Evolutionary conservation across 2,113 vertebrate species (phyloP), one percentile per base, ranked within the genome.

Genomic region (Macrotus californicus): DNA sequence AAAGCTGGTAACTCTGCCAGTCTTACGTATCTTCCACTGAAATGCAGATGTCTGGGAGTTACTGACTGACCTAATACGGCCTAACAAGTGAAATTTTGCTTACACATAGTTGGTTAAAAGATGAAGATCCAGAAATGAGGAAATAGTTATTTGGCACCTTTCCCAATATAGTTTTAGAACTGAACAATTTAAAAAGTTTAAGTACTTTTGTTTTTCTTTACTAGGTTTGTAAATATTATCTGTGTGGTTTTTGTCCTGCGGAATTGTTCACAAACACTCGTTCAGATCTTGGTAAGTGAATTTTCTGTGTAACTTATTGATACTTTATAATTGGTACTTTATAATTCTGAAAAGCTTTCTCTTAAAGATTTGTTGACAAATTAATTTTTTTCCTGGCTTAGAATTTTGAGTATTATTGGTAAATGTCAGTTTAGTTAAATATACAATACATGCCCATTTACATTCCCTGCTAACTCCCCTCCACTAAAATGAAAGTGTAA

Each of bases 181-280:
- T 73, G 14, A 95, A 21, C 26, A 56, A n/a, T 91, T 94, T 95
- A 13, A 61, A 41, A 94, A 84, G 56, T 16, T 97, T 91, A 91
- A 96, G 64, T 81, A 43, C 69, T 52, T 97, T 29, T 96, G 64
- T 98, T 67, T 96, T 83, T 81, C 29, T 87, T 43, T 31, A 29
- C 31, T 96, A 99, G 99, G 99, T 99, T 66, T 99, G 99, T 98
- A 99, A 99, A 96, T 99, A 99, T 94, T 99, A 99, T 97, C 98
- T 99, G 93, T 99, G 99, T 98, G 99, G 99, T 67, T 99, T 99
- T 98, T 99, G 99, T 95, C 99, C 99, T 72, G 99, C 99, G 70
- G 99, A 99, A 96, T 98, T 99, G 75, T 99, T 99, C 97, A 99
- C 99, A 88, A 99, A 99, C 98, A 99, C 99, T 4, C 99, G 99